Evolutionary conservation across 2,113 vertebrate genomes (phyloP), one percentile per base, ranked within the genome.

Genomic region (Carassius gibelio): DNA sequence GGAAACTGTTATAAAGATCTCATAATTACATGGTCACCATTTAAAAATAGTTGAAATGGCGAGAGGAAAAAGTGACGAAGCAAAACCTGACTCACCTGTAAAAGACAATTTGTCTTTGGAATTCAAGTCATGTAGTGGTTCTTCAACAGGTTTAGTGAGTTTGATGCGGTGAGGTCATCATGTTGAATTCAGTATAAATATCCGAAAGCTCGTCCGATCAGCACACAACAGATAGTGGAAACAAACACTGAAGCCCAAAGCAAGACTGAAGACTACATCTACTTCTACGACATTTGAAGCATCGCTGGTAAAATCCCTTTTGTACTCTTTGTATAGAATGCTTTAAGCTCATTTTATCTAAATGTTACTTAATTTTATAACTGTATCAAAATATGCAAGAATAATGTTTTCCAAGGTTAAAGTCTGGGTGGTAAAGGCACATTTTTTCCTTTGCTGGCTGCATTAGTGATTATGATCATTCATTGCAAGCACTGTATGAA

Each of bases 101-200:
- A 2, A 3, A 19, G 11, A 17, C 1, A 36, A 10, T 45, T 45
- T 45, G 38, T 71, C 3, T 71, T 38, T 38, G 68, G 68, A 21
- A 71, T 71, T 15, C 17, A 5, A 38, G 21, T 48, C 21, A 48
- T 75, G 71, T 14, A 6, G 6, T 3, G 38, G 0, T 72, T 42
- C 4, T n/a, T 45, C 19, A 72, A 72, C 38, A 45, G 69, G 69
- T 72, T 72, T n/a, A 13, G 69, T 48, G n/a, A 75, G 71, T 48
- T 23, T n/a, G 21, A 62, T 62, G 14, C 11, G 1, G 42, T 75
- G 71, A 75, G n/a, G 21, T 48, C 71, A 75, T 48, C 21, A 15
- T 1, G 6, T 23, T n/a, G 8, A 7, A 42, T 26, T 75, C n/a
- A 75, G 38, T 75, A 75, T 75, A 75, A 48, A 72, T 15, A 26